Evolutionary conservation across 2,113 vertebrate genomes (phyloP).

Genomic region (Corythornis vintsioides): DNA sequence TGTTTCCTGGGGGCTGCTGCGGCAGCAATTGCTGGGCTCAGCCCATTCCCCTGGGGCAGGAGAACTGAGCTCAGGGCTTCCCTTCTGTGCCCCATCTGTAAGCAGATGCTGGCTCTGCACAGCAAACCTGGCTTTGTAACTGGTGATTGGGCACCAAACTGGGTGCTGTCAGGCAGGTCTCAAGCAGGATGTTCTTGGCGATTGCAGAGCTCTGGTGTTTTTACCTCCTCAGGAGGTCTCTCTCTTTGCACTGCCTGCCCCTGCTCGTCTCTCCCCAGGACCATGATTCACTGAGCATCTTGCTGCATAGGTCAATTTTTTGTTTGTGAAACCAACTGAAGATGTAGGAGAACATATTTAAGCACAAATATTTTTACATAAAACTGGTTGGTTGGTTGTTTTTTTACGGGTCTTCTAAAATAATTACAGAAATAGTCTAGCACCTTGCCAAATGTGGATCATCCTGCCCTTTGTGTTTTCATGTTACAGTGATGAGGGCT

Average conservation of each 20-base stretch:
- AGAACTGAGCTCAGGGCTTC: background rate
- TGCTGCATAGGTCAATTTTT: rapidly evolving
- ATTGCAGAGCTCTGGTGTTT: background rate
- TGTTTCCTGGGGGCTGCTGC: background rate
- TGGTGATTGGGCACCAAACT: background rate
- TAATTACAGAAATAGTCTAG: background rate
- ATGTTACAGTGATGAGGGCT: background rate
- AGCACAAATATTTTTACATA: rapidly evolving
- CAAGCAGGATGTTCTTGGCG: rapidly evolving
- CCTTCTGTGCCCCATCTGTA: background rate
- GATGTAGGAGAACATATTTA: rapidly evolving
- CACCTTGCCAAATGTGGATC: background rate
- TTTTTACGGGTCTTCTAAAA: background rate
- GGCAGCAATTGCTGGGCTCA: background rate
- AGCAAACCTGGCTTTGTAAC: background rate
- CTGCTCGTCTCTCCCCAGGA: background rate
- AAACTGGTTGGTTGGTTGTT: no score
- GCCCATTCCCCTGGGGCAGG: background rate
- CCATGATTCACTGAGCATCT: background rate
- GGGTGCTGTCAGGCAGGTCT: background rate
- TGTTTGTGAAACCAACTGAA: background rate
- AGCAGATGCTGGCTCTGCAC: background rate
- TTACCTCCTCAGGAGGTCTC: background rate
- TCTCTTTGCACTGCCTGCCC: background rate
- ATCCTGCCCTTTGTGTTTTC: background rate